Base-by-base conservation (phyloP, 30 jellyfish, hydroid and myxozoan species). In the Rhopilema esculentum region DNA sequence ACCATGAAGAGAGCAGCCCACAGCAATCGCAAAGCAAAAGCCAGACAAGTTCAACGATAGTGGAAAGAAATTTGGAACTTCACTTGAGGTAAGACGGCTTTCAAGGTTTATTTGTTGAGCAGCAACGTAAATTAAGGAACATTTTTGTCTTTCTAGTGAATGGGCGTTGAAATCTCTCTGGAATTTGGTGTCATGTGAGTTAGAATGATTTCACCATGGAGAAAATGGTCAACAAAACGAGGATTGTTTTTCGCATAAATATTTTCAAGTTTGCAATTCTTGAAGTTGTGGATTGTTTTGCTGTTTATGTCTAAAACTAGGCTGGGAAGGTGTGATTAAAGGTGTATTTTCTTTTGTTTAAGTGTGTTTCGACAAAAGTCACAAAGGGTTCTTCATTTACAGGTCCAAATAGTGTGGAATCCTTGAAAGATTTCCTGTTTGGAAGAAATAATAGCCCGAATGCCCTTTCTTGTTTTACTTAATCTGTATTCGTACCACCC, bases 61-160 rank as follows among this genome's bases (percentile, higher is more conserved):
- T 87, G 19, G 90, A 87, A 51, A 65, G 86, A n/a, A 87, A 87
- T 76, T 63, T 87, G 52, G 95, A 87, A 49, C 72, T 87, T 1
- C 95, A 77, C 52, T 52, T 87, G 33, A 87, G 95, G 95, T 86
- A 52, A 1, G 52, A 40, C 19, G 24, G 32, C 1, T 57, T 28
- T 4, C 1, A 20, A 9, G 48, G n/a, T 4, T 31, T 1, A 9
- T 57, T 63, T 1, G n/a, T n/a, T 4, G 57, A 12, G 57, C 6
- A 40, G 57, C 9, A 40, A 40, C 57, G 57, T 12, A 40, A 6
- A 12, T 6, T 2, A 12, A 40, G 57, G 57, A 40, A 40, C 57
- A 40, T 12, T n/a, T n/a, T n/a, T n/a, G 57, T 40, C 12, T 12
- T 12, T 40, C 12, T 40, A 12, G 6, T 40, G 57, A 40, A 40